Conservation (phyloP, 2,888 invertebrate genomes). For the Byasa hedistus region DNA sequence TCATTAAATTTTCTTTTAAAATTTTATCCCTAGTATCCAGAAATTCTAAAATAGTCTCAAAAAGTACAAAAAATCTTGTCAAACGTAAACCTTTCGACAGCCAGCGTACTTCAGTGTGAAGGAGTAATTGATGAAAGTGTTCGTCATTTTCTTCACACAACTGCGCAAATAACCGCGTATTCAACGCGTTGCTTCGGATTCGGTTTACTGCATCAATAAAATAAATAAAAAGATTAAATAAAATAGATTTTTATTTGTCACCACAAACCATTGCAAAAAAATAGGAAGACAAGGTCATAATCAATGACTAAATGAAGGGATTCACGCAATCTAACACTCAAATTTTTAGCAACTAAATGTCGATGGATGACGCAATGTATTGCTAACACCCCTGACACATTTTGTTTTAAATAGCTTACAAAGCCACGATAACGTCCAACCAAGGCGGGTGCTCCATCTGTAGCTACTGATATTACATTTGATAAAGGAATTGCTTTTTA, state of each 20-base stretch:
- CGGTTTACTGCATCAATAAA: conserved; percentile 30
- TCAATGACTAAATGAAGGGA: conserved; percentile 31
- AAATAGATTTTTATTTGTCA: too few species aligned
- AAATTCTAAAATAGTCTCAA: conserved; percentile 27
- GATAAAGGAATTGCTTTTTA: too few species aligned
- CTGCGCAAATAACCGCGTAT: conserved; percentile 32
- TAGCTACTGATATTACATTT: too few species aligned
- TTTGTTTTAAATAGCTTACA: too few species aligned
- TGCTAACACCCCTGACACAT: too few species aligned
- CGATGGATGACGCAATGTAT: conserved; percentile 1
- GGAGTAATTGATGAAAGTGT: conserved; percentile 33
- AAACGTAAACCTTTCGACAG: conserved; percentile 34
- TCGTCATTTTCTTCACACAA: conserved; percentile 33
- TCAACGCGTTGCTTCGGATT: conserved; percentile 34
- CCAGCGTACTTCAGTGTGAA: conserved; percentile 36
- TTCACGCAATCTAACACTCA: conserved; percentile 28
- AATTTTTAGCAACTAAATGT: conserved; percentile 27
- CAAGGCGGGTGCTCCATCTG: too few species aligned
- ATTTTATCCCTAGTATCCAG: conserved; percentile 23
- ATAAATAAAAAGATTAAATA: too few species aligned
- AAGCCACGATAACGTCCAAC: too few species aligned
- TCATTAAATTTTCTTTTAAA: conserved; percentile 14
- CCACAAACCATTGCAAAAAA: too few species aligned
- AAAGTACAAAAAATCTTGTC: conserved; percentile 13
- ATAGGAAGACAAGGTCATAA: too few species aligned